A percentile compares a stretch with the other conserved stretches of the same genome.
Evolutionary conservation across 1,140 invertebrate genomes (phyloP).

Genomic region (Mya arenaria): DNA sequence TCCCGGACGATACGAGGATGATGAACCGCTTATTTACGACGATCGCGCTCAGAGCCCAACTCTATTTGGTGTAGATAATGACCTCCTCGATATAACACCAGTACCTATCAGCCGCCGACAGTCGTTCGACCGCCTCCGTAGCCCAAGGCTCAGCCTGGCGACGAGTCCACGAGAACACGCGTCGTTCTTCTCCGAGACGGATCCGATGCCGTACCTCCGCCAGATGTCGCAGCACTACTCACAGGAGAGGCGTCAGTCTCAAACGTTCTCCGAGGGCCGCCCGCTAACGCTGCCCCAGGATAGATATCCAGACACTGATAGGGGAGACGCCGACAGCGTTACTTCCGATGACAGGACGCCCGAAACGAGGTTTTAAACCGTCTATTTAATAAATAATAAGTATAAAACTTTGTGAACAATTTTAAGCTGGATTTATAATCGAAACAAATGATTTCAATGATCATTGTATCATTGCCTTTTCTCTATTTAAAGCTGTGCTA

Average conservation of each 20-base stretch:
- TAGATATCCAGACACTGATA: conserved; percentile 7
- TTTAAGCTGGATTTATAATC: not conserved
- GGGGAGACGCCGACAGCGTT: conserved; percentile 33
- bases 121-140: conserved; percentile 64
- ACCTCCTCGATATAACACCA: conserved; percentile 69
- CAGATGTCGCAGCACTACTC: conserved; percentile 47
- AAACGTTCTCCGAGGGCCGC: conserved; percentile 42
- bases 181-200: conserved; percentile 74
- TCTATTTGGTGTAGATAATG: conserved; percentile 73
- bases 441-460: not conserved
- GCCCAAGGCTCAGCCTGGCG: conserved; percentile 74
- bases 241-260: conserved; percentile 48
- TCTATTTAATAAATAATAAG: not conserved
- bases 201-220: conserved; percentile 60
- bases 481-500: not conserved
- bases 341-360: conserved; percentile 30
- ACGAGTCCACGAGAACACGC: conserved; percentile 69
- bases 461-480: not conserved
- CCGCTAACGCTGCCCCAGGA: conserved; percentile 22
- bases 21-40: conserved; percentile 69
- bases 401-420: not conserved
- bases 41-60: conserved; percentile 71
- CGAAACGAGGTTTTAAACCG: conserved; percentile 36
- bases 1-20: conserved; percentile 71
- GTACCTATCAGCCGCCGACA: conserved; percentile 67